Conservation (phyloP, 2,888 invertebrate genomes). For the Nineta flava region DNA sequence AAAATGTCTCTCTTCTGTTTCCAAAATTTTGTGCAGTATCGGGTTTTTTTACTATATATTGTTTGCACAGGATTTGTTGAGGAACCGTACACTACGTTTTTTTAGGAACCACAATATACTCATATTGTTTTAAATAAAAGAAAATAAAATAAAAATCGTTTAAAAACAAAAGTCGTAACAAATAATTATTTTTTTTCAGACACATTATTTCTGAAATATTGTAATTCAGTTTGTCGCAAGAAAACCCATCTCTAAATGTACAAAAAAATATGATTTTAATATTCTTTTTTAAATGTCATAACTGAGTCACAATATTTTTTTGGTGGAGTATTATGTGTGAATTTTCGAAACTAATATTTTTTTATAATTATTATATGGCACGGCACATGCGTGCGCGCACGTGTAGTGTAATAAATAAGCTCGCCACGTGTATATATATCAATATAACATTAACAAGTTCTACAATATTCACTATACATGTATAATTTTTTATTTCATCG, state of each 20-base stretch:
- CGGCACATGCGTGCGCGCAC: constrained; percentile 1
- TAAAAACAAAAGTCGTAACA: constrained; percentile 9
- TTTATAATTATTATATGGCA: constrained; percentile 2
- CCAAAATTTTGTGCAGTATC: background rate
- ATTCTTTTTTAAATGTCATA: too few relatives aligned
- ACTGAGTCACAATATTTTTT: too few relatives aligned
- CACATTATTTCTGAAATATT: background rate
- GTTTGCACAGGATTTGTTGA: constrained; percentile 11
- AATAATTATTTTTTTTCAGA: constrained; percentile 4
- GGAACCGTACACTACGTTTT: constrained; percentile 16
- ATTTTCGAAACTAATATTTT: too few relatives aligned
- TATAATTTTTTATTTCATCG: background rate
- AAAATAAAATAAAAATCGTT: constrained; percentile 5
- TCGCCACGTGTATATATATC: constrained; percentile 7
- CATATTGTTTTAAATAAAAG: constrained; percentile 8
- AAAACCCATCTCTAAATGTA: background rate
- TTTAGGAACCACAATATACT: constrained; percentile 17
- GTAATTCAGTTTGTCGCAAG: too few relatives aligned
- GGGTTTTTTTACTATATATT: too few relatives aligned
- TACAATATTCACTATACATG: constrained; percentile 6
- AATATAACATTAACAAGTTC: constrained; percentile 7
- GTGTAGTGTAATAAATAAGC: constrained; percentile 6
- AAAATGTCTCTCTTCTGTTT: background rate
- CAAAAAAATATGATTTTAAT: background rate
- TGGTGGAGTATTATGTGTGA: too few relatives aligned